Evolutionary conservation across 1,140 invertebrate genomes (phyloP).

Genomic region (Drosophila insularis): DNA sequence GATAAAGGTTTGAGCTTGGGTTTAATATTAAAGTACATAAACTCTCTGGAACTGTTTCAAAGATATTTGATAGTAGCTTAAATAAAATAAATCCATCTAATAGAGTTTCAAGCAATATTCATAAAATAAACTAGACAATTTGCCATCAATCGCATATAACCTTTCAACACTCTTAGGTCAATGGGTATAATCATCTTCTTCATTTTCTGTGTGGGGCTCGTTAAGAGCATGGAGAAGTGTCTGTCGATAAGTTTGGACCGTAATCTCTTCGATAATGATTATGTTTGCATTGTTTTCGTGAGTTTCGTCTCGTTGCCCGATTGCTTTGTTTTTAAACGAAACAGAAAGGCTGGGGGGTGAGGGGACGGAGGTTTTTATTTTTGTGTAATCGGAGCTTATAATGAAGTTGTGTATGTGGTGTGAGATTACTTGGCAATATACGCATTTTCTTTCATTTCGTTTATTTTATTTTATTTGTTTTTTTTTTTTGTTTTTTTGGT

Average conservation of each 20-base stretch:
- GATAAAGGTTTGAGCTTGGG: too few species aligned
- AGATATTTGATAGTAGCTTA: too few species aligned
- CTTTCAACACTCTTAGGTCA: not conserved
- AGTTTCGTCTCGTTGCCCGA: slow-evolving; percentile 4
- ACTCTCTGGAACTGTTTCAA: too few species aligned
- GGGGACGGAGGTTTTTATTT: not conserved
- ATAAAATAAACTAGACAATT: not conserved
- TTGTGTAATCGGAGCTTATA: slow-evolving; percentile 25
- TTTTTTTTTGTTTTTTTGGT: slow-evolving; percentile 25
- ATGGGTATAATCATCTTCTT: slow-evolving; percentile 10
- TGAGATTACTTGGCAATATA: slow-evolving; percentile 16
- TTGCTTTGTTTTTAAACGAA: slow-evolving; percentile 14
- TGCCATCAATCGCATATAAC: not conserved
- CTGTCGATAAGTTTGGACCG: slow-evolving; percentile 41
- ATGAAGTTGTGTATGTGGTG: slow-evolving; percentile 22
- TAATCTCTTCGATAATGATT: slow-evolving; percentile 63
- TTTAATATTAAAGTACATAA: too few species aligned
- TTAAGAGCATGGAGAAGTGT: slow-evolving; percentile 45
- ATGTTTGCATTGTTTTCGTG: slow-evolving; percentile 48
- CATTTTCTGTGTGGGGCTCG: slow-evolving; percentile 44
- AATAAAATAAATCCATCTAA: too few species aligned
- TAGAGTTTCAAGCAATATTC: too few species aligned
- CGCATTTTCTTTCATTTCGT: slow-evolving; percentile 29
- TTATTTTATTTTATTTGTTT: slow-evolving; percentile 27
- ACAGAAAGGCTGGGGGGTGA: not conserved